Conservation (phyloP, 2,797 vertebrate species). For the Yasuhikotakia modesta region DNA sequence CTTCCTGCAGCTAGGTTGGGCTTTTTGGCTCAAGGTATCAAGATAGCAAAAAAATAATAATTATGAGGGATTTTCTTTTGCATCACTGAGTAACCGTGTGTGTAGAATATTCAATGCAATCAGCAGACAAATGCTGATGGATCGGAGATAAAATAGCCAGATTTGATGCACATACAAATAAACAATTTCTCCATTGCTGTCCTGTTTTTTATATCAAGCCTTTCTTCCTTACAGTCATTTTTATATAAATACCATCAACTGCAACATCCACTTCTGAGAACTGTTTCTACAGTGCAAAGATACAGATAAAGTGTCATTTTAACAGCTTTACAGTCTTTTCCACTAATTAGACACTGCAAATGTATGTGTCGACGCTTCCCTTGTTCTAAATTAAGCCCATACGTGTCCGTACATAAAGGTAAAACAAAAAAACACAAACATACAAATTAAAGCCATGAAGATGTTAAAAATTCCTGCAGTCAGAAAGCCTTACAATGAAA, state of each 20-base stretch:
- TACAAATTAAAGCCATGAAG: conserved; percentile 30
- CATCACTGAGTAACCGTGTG: too few relatives aligned
- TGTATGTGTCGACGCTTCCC: conserved; percentile 6
- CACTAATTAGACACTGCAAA: conserved; percentile 16
- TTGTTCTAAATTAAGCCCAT: background rate
- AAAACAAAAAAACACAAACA: conserved; percentile 32
- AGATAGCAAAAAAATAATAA: background rate
- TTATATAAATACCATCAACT: conserved; percentile 54
- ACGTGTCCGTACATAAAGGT: background rate
- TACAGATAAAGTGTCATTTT: conserved; percentile 21
- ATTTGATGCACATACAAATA: conserved; percentile 19
- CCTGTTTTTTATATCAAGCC: too few relatives aligned
- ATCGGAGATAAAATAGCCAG: background rate
- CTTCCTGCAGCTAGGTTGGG: conserved; percentile 11
- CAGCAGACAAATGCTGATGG: background rate
- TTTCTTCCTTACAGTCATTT: conserved; percentile 23
- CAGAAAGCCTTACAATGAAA: conserved; percentile 7
- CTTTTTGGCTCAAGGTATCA: conserved; percentile 51
- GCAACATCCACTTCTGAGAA: conserved; percentile 33
- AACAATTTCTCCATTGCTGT: background rate
- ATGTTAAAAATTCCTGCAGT: conserved; percentile 19
- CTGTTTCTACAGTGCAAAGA: conserved; percentile 45
- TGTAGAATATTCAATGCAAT: conserved; percentile 2
- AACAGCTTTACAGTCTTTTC: background rate
- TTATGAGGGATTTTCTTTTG: background rate